Evolutionary conservation across 2,113 vertebrate species (phyloP).

Genomic region (Elephas maximus): DNA sequence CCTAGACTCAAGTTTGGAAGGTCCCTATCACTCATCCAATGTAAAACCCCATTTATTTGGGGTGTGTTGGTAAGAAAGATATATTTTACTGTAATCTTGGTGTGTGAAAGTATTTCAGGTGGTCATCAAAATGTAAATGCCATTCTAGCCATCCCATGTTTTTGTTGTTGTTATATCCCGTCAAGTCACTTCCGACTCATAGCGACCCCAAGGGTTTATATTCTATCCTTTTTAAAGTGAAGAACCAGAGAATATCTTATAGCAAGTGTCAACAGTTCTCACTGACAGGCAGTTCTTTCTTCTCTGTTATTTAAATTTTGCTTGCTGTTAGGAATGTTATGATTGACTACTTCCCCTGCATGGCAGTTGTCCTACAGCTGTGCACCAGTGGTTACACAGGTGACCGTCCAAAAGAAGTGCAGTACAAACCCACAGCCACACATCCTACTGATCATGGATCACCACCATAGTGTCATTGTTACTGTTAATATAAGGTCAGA

Average conservation of each 20-base stretch:
- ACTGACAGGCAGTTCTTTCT: neutral
- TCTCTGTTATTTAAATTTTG: neutral
- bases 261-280: neutral
- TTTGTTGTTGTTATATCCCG: neutral
- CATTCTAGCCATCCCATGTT: neutral
- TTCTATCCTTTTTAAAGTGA: neutral
- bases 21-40: neutral
- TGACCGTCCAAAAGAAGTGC: neutral
- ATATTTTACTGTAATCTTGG: slow-evolving; percentile 1
- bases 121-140: neutral
- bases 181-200: neutral
- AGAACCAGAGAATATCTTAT: neutral
- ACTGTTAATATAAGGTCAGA: neutral
- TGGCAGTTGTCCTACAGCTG: neutral
- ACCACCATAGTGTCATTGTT: rapidly evolving
- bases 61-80: neutral
- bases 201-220: neutral
- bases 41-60: neutral
- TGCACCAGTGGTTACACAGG: neutral
- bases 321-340: neutral
- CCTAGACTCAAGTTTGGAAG: neutral
- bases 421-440: neutral
- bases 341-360: neutral
- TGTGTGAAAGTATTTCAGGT: neutral
- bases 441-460: neutral